These are phyloP conservation scores for Oryctolagus cuniculus DNA, from an alignment of 2,113 vertebrate genomes.

Conservation along the genomic window DNA sequence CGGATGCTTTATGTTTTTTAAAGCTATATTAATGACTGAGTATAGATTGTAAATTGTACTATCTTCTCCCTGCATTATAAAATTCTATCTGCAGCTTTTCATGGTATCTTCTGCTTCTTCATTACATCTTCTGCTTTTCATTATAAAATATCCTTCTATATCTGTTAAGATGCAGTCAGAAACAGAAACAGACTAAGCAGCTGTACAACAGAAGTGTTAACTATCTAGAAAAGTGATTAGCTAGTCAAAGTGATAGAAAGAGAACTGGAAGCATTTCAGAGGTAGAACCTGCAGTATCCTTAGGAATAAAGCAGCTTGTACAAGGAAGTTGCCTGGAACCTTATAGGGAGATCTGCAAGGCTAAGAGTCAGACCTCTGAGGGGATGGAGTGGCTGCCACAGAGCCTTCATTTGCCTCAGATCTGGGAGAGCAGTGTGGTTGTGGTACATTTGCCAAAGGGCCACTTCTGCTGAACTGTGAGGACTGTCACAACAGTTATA, in stretches of 20 bases:
- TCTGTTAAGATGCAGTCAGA: not conserved
- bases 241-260: not conserved
- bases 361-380: not conserved
- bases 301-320: not conserved
- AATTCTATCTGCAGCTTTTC: too few relatives aligned
- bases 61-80: not conserved
- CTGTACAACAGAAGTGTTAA: not conserved
- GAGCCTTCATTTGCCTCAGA: not conserved
- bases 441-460: not conserved
- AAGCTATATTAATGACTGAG: not conserved
- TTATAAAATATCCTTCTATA: not conserved
- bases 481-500: fast-evolving
- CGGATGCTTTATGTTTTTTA: not conserved
- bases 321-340: not conserved
- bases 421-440: not conserved
- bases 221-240: not conserved
- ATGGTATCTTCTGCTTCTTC: too few relatives aligned
- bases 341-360: not conserved
- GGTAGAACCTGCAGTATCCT: not conserved
- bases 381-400: not conserved
- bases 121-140: not conserved
- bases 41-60: not conserved
- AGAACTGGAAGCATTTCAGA: not conserved
- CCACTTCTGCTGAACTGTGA: not conserved
- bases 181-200: not conserved